Evolutionary conservation across 2,113 vertebrate genomes (phyloP).

Genomic region (Orientallactaga bullata): DNA sequence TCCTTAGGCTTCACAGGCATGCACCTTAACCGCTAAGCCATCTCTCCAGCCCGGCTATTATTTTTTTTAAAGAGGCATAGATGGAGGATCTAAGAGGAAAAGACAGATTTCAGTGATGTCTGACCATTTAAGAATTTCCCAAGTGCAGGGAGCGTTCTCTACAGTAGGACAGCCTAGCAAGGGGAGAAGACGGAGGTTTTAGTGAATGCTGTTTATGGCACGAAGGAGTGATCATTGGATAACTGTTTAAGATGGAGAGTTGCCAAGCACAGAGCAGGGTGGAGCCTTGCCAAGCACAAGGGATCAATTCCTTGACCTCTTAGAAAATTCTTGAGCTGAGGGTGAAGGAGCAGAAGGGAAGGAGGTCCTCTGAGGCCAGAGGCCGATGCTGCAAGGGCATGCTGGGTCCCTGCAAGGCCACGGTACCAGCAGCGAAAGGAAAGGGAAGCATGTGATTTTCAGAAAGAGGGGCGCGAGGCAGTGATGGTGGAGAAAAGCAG

Average conservation of each 20-base stretch:
- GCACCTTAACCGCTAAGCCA: too few relatives aligned
- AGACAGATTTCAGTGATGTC: background rate
- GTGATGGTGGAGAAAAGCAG: background rate
- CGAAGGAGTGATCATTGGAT: background rate
- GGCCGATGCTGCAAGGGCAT: background rate
- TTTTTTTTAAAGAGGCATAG: background rate
- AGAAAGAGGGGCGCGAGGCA: background rate
- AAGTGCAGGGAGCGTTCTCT: background rate
- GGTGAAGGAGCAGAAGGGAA: background rate
- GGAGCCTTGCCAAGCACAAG: background rate
- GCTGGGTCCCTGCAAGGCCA: background rate
- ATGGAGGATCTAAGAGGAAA: background rate
- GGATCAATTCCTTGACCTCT: background rate
- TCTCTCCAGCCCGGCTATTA: too few relatives aligned
- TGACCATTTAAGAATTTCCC: background rate
- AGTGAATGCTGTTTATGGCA: background rate
- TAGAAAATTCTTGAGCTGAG: background rate
- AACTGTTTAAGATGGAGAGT: background rate
- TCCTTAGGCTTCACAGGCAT: too few relatives aligned
- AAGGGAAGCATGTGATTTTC: background rate
- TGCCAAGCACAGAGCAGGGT: background rate
- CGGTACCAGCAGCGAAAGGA: too few relatives aligned
- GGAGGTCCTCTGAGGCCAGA: background rate
- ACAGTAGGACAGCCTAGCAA: background rate
- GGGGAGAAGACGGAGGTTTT: background rate